phyloP scores from a whole-genome alignment of 2,888 invertebrate species.

The Melanotus villosus region DNA sequence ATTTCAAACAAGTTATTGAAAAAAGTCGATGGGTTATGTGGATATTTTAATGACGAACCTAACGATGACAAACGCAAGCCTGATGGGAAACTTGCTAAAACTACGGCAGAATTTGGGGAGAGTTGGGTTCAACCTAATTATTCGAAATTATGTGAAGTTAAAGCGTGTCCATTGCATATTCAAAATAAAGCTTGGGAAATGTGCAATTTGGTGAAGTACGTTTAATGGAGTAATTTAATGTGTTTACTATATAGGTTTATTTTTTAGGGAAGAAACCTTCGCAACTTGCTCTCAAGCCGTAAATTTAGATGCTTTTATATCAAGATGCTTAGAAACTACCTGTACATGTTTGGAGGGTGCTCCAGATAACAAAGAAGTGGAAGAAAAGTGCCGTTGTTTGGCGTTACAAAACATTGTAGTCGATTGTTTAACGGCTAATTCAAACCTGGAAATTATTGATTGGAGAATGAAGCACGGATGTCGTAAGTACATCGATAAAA shows the following conservation, averaged over 20 bases:
- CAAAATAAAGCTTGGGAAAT: slow-evolving; percentile 78
- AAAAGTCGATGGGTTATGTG: slow-evolving; percentile 85
- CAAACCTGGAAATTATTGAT: slow-evolving; percentile 75
- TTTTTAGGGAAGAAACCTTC: slow-evolving; percentile 72
- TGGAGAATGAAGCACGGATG: slow-evolving; percentile 83
- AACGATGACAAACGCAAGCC: slow-evolving; percentile 82
- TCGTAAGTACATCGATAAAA: no score
- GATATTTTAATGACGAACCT: slow-evolving; percentile 78
- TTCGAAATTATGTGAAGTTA: slow-evolving; percentile 72
- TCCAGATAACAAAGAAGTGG: slow-evolving; percentile 61
- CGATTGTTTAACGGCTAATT: slow-evolving; percentile 79
- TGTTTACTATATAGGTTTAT: background rate
- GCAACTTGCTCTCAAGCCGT: slow-evolving; percentile 75
- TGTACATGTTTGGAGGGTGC: slow-evolving; percentile 79
- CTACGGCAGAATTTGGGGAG: slow-evolving; percentile 81
- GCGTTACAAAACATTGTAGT: slow-evolving; percentile 80
- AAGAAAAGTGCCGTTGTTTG: slow-evolving; percentile 77
- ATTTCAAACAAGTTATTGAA: slow-evolving; percentile 75
- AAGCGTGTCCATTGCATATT: slow-evolving; percentile 74
- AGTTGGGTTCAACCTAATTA: slow-evolving; percentile 78
- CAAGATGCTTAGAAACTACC: slow-evolving; percentile 81
- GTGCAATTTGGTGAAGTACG: slow-evolving; percentile 79
- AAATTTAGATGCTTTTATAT: slow-evolving; percentile 78
- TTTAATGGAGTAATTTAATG: no score
- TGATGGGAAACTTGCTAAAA: slow-evolving; percentile 74